These are phyloP conservation scores for Haliclystus octoradiatus DNA, from an alignment of 30 jellyfish, hydroid and myxozoan species.

Conservation along the genomic window DNA sequence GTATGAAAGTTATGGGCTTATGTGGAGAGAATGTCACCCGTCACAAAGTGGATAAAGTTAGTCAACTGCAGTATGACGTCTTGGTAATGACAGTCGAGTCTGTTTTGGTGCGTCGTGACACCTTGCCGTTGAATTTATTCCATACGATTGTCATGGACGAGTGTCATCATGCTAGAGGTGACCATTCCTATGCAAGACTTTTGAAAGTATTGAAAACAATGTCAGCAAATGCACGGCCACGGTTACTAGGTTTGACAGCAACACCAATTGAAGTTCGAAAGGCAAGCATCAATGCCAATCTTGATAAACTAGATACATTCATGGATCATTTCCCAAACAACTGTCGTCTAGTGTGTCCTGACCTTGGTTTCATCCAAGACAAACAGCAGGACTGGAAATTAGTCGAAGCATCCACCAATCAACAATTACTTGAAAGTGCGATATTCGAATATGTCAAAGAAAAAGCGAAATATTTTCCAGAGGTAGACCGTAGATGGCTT, in stretches of 20 bases:
- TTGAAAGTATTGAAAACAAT: conserved; percentile 8
- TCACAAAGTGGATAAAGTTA: conserved; percentile 25
- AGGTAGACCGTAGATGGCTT: no score
- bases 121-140: conserved; percentile 7
- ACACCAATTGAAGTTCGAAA: conserved; percentile 42
- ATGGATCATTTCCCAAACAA: no score
- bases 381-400: no score
- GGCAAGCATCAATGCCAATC: no score
- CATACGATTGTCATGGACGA: conserved; percentile 62
- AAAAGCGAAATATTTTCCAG: no score
- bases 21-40: conserved; percentile 70
- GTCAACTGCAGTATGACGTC: conserved; percentile 55
- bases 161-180: conserved; percentile 75
- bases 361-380: no score
- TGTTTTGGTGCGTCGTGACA: conserved; percentile 36
- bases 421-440: no score
- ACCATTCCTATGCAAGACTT: conserved; percentile 37
- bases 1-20: no score
- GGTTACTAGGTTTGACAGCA: conserved; percentile 71
- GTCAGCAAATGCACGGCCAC: conserved; percentile 23
- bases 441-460: no score
- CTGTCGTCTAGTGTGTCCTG: no score
- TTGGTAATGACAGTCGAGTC: conserved; percentile 78
- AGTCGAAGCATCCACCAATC: no score
- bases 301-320: no score